phyloP scores from a whole-genome alignment of 2,888 invertebrate genomes.

The Ypsolopha sequella region DNA sequence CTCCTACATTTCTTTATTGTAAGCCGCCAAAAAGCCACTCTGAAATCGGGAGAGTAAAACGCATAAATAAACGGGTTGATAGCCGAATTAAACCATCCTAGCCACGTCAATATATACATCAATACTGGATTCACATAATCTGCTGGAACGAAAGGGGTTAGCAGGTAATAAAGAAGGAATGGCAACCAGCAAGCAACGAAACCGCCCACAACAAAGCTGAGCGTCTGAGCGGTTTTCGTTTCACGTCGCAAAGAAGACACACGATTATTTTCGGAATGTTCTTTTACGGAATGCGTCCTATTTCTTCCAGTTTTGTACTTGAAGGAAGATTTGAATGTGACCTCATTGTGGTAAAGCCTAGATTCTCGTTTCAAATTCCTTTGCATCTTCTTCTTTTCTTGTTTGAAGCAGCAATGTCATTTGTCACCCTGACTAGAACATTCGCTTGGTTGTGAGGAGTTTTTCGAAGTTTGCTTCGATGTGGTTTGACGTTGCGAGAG shows the following conservation, averaged over 20 bases:
- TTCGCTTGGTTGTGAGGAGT: constrained; percentile 42
- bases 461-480: constrained; percentile 46
- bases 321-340: constrained; percentile 54
- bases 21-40: constrained; percentile 87
- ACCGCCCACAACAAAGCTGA: constrained; percentile 89
- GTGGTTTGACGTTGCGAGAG: constrained; percentile 48
- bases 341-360: constrained; percentile 40
- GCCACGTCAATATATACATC: constrained; percentile 85
- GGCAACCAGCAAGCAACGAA: constrained; percentile 92
- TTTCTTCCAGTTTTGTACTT: constrained; percentile 53
- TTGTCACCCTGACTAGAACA: constrained; percentile 44
- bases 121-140: constrained; percentile 72
- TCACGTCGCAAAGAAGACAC: constrained; percentile 81
- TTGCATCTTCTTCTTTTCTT: constrained; percentile 35
- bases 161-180: constrained; percentile 85
- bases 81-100: constrained; percentile 92
- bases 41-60: constrained; percentile 89
- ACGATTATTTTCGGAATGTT: constrained; percentile 70
- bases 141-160: constrained; percentile 81
- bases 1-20: constrained; percentile 78
- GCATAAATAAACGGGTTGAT: constrained; percentile 94
- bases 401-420: constrained; percentile 54
- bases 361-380: constrained; percentile 43
- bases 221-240: constrained; percentile 89
- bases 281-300: constrained; percentile 65